phyloP scores from a whole-genome alignment of 2,888 invertebrate genomes.

The Acronicta alni region DNA sequence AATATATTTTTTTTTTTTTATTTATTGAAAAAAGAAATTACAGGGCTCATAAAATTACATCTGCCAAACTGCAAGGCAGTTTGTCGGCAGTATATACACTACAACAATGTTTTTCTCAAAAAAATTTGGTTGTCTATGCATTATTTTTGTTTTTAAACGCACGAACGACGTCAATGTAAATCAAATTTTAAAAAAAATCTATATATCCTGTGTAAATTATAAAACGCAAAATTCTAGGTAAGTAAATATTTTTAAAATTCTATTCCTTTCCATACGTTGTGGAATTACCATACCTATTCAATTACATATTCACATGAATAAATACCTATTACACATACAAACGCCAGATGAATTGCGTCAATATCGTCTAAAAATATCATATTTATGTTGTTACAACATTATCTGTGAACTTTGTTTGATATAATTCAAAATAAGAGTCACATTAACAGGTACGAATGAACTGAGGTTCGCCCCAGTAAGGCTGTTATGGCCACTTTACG shows the following conservation, averaged over 20 bases:
- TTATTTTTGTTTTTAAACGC: no score
- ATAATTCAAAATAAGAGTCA: constrained; percentile 48
- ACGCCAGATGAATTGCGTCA: constrained; percentile 35
- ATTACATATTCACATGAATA: constrained; percentile 25
- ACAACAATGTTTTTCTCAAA: no score
- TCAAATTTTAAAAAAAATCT: no score
- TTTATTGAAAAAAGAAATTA: no score
- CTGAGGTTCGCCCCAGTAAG: neutral
- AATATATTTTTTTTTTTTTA: no score
- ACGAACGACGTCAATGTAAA: no score
- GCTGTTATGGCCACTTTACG: neutral
- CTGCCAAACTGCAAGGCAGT: no score
- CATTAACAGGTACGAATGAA: constrained; percentile 38
- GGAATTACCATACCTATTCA: constrained; percentile 20
- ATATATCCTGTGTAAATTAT: no score
- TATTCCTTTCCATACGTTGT: constrained; percentile 9
- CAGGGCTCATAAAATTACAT: no score
- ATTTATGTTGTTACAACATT: constrained; percentile 56
- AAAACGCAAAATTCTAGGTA: neutral
- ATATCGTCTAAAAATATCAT: constrained; percentile 55
- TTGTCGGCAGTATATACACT: no score
- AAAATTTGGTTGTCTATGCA: no score
- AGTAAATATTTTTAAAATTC: neutral
- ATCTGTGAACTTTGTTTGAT: constrained; percentile 66
- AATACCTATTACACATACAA: constrained; percentile 13